phyloP scores from a whole-genome alignment of 2,888 invertebrate species.

The Chironomus tentans region DNA sequence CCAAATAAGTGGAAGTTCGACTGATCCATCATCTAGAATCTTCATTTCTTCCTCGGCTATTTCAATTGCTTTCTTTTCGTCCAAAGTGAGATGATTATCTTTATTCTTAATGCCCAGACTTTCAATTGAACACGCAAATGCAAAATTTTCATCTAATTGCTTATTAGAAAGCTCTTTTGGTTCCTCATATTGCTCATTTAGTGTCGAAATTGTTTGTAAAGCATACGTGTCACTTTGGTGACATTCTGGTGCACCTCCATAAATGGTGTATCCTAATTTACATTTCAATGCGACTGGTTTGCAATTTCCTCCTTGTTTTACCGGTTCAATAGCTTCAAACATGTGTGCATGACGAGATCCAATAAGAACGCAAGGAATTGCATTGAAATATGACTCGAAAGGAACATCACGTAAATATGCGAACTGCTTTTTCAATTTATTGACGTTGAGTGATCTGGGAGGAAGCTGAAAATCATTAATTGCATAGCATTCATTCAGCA shows the following conservation, averaged over 20 bases:
- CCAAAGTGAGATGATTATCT: neutral
- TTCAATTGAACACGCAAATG: conserved; percentile 4
- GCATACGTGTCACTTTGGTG: neutral
- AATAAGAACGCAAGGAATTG: neutral
- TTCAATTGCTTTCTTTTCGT: neutral
- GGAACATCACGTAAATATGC: neutral
- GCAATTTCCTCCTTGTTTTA: neutral
- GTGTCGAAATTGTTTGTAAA: neutral
- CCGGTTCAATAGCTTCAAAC: neutral
- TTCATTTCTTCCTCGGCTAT: conserved; percentile 28
- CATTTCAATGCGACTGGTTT: conserved; percentile 7
- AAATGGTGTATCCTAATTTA: conserved; percentile 10
- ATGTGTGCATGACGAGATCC: neutral
- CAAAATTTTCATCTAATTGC: conserved; percentile 8
- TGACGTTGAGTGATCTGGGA: neutral
- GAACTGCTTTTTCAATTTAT: neutral
- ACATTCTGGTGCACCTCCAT: neutral
- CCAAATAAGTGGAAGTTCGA: conserved; percentile 30
- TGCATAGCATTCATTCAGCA: neutral
- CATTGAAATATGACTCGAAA: neutral
- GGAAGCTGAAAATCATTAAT: neutral
- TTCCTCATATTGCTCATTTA: neutral
- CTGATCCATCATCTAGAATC: neutral
- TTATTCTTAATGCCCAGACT: neutral
- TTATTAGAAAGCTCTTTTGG: neutral